Percentiles rank a stretch among this genome's conserved stretches.
phyloP scores from a whole-genome alignment of 1,140 invertebrate genomes.

The Thaumetopoea pityocampa region DNA sequence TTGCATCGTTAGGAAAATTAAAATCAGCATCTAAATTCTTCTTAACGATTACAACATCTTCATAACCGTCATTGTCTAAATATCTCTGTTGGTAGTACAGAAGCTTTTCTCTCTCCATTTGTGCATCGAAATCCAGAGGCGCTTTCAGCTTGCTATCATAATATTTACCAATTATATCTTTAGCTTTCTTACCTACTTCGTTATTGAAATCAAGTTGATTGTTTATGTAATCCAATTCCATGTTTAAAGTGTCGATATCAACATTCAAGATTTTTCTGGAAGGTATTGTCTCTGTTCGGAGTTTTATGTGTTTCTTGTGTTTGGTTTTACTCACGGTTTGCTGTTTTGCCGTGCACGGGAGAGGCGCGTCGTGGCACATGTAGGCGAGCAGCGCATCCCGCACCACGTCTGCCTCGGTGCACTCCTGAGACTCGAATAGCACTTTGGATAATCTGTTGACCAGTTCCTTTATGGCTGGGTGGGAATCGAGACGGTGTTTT shows the following conservation, averaged over 20 bases:
- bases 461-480: constrained; percentile 82
- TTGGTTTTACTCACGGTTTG: constrained; percentile 33
- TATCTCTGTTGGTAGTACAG: constrained; percentile 72
- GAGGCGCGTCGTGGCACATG: constrained; percentile 86
- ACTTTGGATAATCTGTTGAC: constrained; percentile 79
- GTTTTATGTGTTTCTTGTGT: constrained; percentile 36
- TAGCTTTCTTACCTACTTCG: constrained; percentile 59
- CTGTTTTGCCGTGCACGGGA: constrained; percentile 81
- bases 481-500: constrained; percentile 77
- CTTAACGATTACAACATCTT: constrained; percentile 71
- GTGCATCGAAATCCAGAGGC: constrained; percentile 65
- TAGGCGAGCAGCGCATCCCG: constrained; percentile 89
- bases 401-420: constrained; percentile 82
- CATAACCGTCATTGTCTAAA: constrained; percentile 68
- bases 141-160: constrained; percentile 48
- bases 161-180: constrained; percentile 60
- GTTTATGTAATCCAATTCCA: constrained; percentile 66
- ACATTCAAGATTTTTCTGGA: constrained; percentile 47
- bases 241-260: constrained; percentile 60
- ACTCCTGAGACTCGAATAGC: constrained; percentile 80
- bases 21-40: constrained; percentile 74
- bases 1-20: constrained; percentile 70
- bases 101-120: constrained; percentile 73
- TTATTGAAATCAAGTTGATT: constrained; percentile 66
- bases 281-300: constrained; percentile 24